Base-by-base conservation (phyloP, 1,140 invertebrate species). In the Lepidostoma basale region DNA sequence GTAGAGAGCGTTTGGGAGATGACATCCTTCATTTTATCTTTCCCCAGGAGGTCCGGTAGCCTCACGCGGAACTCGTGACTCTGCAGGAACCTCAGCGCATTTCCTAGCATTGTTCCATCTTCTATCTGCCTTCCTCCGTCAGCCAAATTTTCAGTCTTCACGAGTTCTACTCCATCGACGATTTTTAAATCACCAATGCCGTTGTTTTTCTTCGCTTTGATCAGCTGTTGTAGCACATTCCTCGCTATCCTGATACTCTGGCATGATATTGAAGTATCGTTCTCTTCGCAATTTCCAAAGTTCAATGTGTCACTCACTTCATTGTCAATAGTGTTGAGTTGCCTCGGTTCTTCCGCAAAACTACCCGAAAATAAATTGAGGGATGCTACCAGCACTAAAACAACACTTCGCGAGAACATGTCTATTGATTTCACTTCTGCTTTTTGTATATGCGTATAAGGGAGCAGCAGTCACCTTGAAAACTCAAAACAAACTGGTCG, bases 11-110 rank as follows among this genome's bases (percentile, higher is more conserved):
- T 78, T 26, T 83, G 78, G 0, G 78, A 72, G 3, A 83, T 74
- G 0, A 82, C 74, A 40, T 77, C 75, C 49, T 77, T 78, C 5
- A 84, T 70, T 40, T 80, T 79, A 8, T 81, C 80, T 71, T 80
- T 83, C 47, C 81, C 81, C 3, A 87, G 81, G 42, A 92, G 77
- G 74, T 87, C 89, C 0, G 86, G 86, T 44, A 92, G 76, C 67
- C 86, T 89, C 3, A 92, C 86, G 70, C 88, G 84, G 0, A 92
- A 74, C 72, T 92, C 90, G 72, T 90, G 87, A 6, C 81, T 87
- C 67, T 88, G 83, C 1, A 92, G 74, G 72, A 91, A 91, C 59
- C 85, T 85, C 14, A 89, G 80, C 39, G 91, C 75, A 1, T 84
- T 81, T 1, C 81, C 86, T 23, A 89, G 68, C 0, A 83, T 72